Conservation (phyloP, 2,797 vertebrate genomes). For the Sebastes kiyomatsui region DNA sequence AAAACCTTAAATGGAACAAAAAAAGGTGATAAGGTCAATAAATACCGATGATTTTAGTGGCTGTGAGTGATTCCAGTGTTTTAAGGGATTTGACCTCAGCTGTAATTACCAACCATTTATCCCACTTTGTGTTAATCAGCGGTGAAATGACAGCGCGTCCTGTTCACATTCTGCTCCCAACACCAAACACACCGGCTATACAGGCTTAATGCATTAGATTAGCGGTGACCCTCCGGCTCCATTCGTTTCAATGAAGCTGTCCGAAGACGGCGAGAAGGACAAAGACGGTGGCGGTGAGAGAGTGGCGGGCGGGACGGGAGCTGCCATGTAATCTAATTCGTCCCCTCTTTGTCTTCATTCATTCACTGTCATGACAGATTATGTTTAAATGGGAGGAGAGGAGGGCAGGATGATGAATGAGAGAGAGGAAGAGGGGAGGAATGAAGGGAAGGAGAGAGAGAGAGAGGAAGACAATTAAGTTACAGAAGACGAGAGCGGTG, state of each 20-base stretch:
- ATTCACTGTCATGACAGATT: constrained; percentile 47
- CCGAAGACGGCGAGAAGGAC: constrained; percentile 24
- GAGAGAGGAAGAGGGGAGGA: neutral
- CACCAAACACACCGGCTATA: neutral
- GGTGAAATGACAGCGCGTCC: constrained; percentile 6
- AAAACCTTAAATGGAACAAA: neutral
- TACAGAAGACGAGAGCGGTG: neutral
- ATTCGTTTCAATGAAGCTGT: constrained; percentile 51
- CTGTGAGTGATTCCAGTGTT: neutral
- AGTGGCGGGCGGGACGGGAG: constrained; percentile 37
- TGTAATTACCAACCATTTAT: constrained; percentile 52
- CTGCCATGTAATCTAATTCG: constrained; percentile 62
- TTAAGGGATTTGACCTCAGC: neutral
- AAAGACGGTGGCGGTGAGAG: constrained; percentile 9
- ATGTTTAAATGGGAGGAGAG: constrained; percentile 17
- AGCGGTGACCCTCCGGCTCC: constrained; percentile 34
- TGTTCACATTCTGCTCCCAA: constrained; percentile 9
- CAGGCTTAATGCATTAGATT: constrained; percentile 24
- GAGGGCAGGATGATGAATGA: constrained; percentile 43
- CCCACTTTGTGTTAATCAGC: constrained; percentile 45
- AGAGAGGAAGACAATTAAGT: neutral
- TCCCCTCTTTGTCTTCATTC: constrained; percentile 66
- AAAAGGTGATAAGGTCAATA: neutral
- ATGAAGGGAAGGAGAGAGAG: neutral
- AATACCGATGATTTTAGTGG: neutral